A percentile compares a stretch with the other conserved stretches of the same genome.
These are phyloP conservation scores for Encarsia formosa DNA, from an alignment of 2,888 invertebrate genomes.

Conservation along the genomic window DNA sequence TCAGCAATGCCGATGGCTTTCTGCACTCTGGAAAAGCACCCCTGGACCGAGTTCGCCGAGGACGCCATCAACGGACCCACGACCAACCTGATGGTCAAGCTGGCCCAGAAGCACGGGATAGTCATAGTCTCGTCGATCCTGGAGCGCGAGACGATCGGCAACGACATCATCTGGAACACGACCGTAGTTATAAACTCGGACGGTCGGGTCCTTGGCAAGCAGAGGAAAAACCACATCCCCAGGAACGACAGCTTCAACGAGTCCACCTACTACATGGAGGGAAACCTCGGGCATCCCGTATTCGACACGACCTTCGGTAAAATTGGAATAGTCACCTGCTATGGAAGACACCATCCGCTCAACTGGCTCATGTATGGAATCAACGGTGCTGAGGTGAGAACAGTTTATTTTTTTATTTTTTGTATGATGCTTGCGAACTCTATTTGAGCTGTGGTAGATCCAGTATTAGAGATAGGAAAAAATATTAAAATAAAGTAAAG, in stretches of 20 bases:
- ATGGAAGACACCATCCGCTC: conserved; percentile 94
- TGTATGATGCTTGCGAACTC: neutral
- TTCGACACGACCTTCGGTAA: conserved; percentile 80
- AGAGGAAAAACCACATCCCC: conserved; percentile 98
- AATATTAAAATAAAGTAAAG: no score
- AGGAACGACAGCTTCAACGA: conserved; percentile 91
- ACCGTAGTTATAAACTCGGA: conserved; percentile 84
- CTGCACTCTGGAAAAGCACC: conserved; percentile 87
- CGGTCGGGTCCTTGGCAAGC: conserved; percentile 76
- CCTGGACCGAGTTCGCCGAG: conserved; percentile 96
- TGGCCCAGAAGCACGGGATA: conserved; percentile 80
- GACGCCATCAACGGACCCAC: conserved; percentile 80
- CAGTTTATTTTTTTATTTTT: neutral
- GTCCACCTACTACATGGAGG: conserved; percentile 91
- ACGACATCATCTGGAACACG: conserved; percentile 91
- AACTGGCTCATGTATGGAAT: conserved; percentile 98
- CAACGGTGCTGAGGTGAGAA: conserved; percentile 80
- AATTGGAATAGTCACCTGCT: conserved; percentile 95
- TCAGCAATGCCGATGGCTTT: conserved; percentile 97
- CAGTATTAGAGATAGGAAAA: no score
- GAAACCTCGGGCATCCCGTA: conserved; percentile 91
- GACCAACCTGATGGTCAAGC: conserved; percentile 66
- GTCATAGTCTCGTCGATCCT: conserved; percentile 92
- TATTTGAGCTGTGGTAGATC: no score
- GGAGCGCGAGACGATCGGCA: conserved; percentile 78